Evolutionary conservation across 1,140 invertebrate species (phyloP), one percentile per base, ranked within the genome.

Genomic region (Aethina tumida): DNA sequence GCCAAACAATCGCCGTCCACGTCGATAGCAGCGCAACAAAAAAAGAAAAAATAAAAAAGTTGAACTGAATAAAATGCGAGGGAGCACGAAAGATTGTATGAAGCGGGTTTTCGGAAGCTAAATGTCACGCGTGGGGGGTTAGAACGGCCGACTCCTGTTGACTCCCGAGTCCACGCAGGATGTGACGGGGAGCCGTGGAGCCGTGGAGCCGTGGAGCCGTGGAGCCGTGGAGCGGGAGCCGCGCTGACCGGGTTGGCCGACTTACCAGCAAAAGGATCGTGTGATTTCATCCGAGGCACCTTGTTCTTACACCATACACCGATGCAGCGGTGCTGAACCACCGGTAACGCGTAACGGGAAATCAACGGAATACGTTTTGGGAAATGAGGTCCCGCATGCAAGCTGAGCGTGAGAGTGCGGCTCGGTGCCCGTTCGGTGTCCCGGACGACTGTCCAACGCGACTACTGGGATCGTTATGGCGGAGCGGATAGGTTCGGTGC

Each of bases 271-370:
- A 41, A 41, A 40, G 37, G 41, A 47, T 41, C 50, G 43, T 50
- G 19, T 29, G 45, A 45, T 32, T 40, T 53, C 50, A 53, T 53
- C 50, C 50, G 50, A 53, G 50, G 50, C 50, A 44, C 50, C 50
- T 47, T 34, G 47, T 25, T 39, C 33, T 50, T 53, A 53, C 50
- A 53, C 50, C 50, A 53, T 53, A 50, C 44, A 53, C 50, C 37
- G 21, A 43, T 30, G 14, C n/a, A 15, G 35, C 29, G 39, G 29
- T 37, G 34, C 28, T 5, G 25, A 15, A 27, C 21, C 37, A 18
- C 29, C 25, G 8, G 28, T 35, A 28, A 27, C 34, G 30, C 34
- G 25, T 32, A n/a, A n/a, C n/a, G n/a, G n/a, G n/a, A n/a, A n/a
- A n/a, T n/a, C n/a, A n/a, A n/a, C n/a, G n/a, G n/a, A n/a, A n/a